Conservation (phyloP, 2,888 invertebrate genomes). For the Stomorhina lunata region DNA sequence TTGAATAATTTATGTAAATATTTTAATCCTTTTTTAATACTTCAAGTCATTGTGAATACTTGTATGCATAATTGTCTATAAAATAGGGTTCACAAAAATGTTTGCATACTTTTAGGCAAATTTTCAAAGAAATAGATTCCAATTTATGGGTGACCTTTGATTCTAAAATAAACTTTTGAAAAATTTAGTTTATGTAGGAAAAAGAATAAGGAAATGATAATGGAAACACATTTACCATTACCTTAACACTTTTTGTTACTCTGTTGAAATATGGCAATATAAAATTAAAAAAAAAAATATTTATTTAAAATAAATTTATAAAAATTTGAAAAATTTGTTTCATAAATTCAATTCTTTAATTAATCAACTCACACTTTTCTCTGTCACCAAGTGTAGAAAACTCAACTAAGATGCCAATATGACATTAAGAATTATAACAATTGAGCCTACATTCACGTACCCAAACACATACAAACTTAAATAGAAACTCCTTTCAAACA, state of each 20-base stretch:
- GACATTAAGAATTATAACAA: neutral
- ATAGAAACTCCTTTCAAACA: neutral
- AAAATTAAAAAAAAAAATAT: no score
- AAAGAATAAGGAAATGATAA: no score
- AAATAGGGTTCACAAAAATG: neutral
- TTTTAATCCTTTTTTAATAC: slow-evolving; percentile 36
- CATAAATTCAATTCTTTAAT: no score
- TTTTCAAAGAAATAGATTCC: neutral
- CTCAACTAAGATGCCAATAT: neutral
- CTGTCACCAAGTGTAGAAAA: neutral
- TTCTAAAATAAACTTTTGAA: no score
- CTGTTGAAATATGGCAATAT: no score
- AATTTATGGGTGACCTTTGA: no score
- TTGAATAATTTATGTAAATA: slow-evolving; percentile 28
- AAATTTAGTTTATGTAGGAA: no score
- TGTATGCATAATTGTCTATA: no score
- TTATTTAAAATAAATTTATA: no score
- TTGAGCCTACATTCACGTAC: neutral
- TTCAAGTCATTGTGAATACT: neutral
- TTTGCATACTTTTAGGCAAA: neutral
- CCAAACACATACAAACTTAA: neutral
- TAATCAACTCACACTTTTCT: neutral
- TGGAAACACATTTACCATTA: no score
- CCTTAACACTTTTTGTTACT: no score
- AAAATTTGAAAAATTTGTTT: no score